Evolutionary conservation across 2,113 vertebrate species (phyloP).

Genomic region (Gambusia affinis): DNA sequence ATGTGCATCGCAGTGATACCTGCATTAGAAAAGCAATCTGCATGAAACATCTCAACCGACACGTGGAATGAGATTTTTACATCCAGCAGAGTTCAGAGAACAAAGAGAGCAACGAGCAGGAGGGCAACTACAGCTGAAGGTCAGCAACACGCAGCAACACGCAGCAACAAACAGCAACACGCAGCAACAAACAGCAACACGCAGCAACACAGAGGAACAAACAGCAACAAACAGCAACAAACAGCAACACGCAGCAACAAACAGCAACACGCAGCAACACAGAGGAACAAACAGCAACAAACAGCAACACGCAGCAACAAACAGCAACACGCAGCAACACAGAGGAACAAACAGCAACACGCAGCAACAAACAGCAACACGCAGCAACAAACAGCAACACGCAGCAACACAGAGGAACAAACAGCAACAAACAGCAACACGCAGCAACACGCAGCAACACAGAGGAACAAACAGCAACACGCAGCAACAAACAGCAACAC

Average conservation of each 20-base stretch:
- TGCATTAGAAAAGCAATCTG: slow-evolving; percentile 59
- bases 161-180: neutral
- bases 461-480: too few species aligned
- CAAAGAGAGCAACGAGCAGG: slow-evolving; percentile 6
- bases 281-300: too few species aligned
- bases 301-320: neutral
- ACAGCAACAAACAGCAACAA: too few species aligned
- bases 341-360: too few species aligned
- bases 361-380: too few species aligned
- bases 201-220: too few species aligned
- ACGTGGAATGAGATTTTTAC: slow-evolving; percentile 43
- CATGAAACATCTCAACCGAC: slow-evolving; percentile 45
- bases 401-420: too few species aligned
- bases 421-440: neutral
- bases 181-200: neutral
- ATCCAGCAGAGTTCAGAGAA: slow-evolving; percentile 30
- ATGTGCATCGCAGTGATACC: neutral
- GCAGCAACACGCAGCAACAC: too few species aligned
- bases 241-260: slow-evolving; percentile 18
- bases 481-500: too few species aligned
- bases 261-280: neutral
- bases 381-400: slow-evolving; percentile 26
- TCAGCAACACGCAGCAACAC: slow-evolving; percentile 30
- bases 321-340: neutral
- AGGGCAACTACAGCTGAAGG: slow-evolving; percentile 60